Evolutionary conservation across 2,113 vertebrate species (phyloP), one percentile per base, ranked within the genome.

Genomic region (Eurypyga helias): DNA sequence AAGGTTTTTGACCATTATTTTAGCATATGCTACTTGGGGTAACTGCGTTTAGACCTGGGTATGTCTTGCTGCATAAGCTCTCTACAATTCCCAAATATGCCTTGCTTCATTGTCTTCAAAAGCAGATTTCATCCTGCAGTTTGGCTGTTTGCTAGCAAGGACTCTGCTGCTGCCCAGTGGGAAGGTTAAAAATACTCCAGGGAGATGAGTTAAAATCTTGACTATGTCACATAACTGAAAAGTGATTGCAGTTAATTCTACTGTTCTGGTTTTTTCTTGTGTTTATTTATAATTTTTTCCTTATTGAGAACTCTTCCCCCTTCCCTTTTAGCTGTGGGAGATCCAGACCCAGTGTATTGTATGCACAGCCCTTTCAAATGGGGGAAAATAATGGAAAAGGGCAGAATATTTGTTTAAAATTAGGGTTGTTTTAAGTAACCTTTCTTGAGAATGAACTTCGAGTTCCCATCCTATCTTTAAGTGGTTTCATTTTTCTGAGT

Each of bases 1-100:
- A 81, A 82, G 80, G 9, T 71, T 94, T 96, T 87, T 76, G 48
- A 88, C 86, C 72, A 29, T 84, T 91, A 58, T 95, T 92, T 95
- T 96, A 91, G 72, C 61, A 28, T 69, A 23, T 33, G 31, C 52
- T 77, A 17, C 55, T 51, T 13, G 15, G 34, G 19, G 33, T 87
- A 65, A 66, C 55, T 79, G 34, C 18, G 24, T 78, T 81, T 62
- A 88, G 51, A 81, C 55, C 19, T 90, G 26, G 21, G 2, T 46
- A 33, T 72, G 31, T 82, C 61, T 89, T 87, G 45, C 24, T 91
- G 76, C 21, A 18, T 17, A 34, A 61, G 45, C 24, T 89, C 17
- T 89, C 2, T 78, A 34, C 24, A 29, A 1, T 83, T 93, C 36
- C 67, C 60, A 78, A 46, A 92, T 57, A 54, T 67, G 17, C 52